Evolutionary conservation across 2,888 invertebrate genomes (phyloP).

Genomic region (Leucozona laternaria): DNA sequence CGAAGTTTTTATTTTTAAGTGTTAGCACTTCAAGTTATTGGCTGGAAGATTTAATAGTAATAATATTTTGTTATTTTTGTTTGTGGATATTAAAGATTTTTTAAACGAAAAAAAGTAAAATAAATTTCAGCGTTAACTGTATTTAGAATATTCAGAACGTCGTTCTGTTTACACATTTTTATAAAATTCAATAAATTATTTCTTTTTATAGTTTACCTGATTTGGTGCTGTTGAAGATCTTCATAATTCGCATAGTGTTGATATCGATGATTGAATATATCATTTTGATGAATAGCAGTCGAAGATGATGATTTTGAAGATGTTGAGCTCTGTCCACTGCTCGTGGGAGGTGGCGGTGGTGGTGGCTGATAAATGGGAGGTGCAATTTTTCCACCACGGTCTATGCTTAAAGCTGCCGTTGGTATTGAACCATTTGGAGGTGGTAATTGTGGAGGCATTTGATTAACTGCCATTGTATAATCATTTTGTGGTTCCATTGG

Average conservation of each 20-base stretch:
- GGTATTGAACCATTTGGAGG: constrained; percentile 77
- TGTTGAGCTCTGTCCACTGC: constrained; percentile 76
- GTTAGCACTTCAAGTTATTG: too few species aligned
- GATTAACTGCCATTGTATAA: constrained; percentile 67
- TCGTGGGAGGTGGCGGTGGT: constrained; percentile 81
- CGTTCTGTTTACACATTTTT: constrained; percentile 26
- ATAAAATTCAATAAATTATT: constrained; percentile 2
- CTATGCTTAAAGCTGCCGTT: constrained; percentile 80
- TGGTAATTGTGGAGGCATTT: constrained; percentile 75
- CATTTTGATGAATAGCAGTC: constrained; percentile 82
- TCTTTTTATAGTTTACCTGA: constrained; percentile 87
- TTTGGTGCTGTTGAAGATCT: constrained; percentile 92
- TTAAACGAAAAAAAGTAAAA: background rate
- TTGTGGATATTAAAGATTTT: too few species aligned
- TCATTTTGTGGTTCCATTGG: constrained; percentile 82
- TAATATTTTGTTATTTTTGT: background rate
- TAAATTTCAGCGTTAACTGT: background rate
- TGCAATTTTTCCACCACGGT: constrained; percentile 80
- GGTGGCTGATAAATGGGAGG: constrained; percentile 84
- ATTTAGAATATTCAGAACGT: too few species aligned
- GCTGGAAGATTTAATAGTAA: too few species aligned
- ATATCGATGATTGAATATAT: constrained; percentile 84
- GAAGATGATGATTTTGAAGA: constrained; percentile 72
- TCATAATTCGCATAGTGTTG: constrained; percentile 93
- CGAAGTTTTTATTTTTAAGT: too few species aligned